Evolutionary conservation across 2,113 vertebrate genomes (phyloP), one percentile per base, ranked within the genome.

Genomic region (Hippocampus comes): DNA sequence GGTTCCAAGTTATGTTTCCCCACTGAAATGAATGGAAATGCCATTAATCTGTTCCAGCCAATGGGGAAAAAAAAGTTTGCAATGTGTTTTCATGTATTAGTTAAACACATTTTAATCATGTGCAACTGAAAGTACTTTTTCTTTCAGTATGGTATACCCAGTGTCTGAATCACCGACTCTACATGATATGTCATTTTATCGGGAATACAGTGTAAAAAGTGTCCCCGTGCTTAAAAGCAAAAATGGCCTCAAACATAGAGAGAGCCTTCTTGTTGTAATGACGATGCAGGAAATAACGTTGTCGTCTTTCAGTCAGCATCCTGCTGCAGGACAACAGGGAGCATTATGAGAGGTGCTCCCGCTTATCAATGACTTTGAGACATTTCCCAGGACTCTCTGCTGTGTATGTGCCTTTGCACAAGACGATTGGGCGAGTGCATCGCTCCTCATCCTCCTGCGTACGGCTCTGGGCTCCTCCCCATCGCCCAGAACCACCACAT

Each of bases 361-460:
- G 82, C 79, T 86, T 70, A 83, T 87, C 78, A 82, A 71, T 87
- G 83, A 86, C 82, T 89, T 78, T 75, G 70, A 86, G 81, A 84
- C 68, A 78, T 78, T 83, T 84, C 78, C 80, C 80, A 79, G 79
- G 83, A 83, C 66, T 78, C 74, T 81, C 72, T 61, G 59, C 7
- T 84, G 81, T 74, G 49, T 71, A 68, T 61, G 34, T 38, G 59
- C 27, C 30, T 61, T 34, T 34, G 70, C 76, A 72, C 73, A 59
- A 80, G 78, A 74, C 55, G 63, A 82, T 76, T 81, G 77, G 74
- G 74, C 78, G 80, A 78, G 84, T 14, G 15, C 68, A 82, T 82
- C 63, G 67, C 71, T 69, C 10, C 49, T 83, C 27, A 66, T 17
- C 70, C 81, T 80, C 73, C 79, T 80, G 75, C 78, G 73, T 84